These are phyloP conservation scores for Pandemis corylana DNA, from an alignment of 2,888 invertebrate genomes.

Conservation along the genomic window DNA sequence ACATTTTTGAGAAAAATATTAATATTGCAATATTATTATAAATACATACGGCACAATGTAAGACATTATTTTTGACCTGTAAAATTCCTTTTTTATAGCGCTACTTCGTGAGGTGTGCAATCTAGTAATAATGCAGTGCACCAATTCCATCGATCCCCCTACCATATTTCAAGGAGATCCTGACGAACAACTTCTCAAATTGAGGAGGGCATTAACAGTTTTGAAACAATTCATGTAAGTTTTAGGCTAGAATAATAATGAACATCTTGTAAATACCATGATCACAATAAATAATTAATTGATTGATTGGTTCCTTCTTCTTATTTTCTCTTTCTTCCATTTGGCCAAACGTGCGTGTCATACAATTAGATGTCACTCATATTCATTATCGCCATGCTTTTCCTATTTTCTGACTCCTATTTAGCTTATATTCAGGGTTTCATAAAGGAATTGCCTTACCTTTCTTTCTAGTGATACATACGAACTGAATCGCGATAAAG, in stretches of 20 bases:
- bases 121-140: conserved; percentile 90
- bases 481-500: conserved; percentile 81
- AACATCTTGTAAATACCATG: too few relatives aligned
- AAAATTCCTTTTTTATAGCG: conserved; percentile 67
- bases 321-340: too few relatives aligned
- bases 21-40: too few relatives aligned
- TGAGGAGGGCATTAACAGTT: conserved; percentile 78
- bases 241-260: neutral
- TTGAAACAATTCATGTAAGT: conserved; percentile 86
- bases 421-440: too few relatives aligned
- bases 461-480: conserved; percentile 73
- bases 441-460: neutral
- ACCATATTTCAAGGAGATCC: conserved; percentile 94
- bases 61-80: too few relatives aligned
- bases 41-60: too few relatives aligned
- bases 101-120: conserved; percentile 92
- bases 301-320: too few relatives aligned
- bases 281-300: too few relatives aligned
- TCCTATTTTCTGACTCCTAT: neutral
- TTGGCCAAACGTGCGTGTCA: neutral
- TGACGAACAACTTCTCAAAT: conserved; percentile 88
- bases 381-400: neutral
- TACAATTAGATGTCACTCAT: neutral
- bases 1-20: too few relatives aligned
- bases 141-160: conserved; percentile 89